A percentile compares a stretch with the other conserved stretches of the same genome.
Conservation (phyloP, 2,113 vertebrate species). For the Apodemus speciosus region DNA sequence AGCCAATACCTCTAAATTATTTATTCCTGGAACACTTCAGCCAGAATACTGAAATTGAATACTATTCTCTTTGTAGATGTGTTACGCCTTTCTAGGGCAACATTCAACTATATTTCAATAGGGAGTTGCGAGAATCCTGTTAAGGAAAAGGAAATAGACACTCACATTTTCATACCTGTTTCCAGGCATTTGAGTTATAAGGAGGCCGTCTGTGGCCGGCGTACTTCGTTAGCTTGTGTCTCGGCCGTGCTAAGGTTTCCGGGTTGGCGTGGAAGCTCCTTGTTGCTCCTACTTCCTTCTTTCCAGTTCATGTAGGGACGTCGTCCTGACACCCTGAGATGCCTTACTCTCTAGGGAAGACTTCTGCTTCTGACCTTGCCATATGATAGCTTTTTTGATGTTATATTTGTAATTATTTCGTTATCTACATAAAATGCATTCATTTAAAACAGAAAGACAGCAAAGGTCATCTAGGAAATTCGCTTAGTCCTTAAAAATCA, state of each 20-base stretch:
- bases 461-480: background rate
- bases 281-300: background rate
- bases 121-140: background rate
- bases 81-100: constrained; percentile 19
- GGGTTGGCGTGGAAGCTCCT: background rate
- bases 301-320: background rate
- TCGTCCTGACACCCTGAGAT: background rate
- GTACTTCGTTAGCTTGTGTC: background rate
- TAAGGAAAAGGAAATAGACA: constrained; percentile 15
- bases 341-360: background rate
- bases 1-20: background rate
- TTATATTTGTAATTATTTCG: background rate
- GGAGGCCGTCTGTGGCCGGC: background rate
- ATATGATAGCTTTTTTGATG: background rate
- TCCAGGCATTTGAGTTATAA: background rate
- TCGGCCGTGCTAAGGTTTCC: background rate
- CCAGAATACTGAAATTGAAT: background rate
- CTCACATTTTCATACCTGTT: constrained; percentile 18
- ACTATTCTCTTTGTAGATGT: constrained; percentile 12
- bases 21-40: constrained; percentile 24
- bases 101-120: constrained; percentile 14
- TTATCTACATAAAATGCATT: constrained; percentile 8
- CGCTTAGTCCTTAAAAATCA: background rate
- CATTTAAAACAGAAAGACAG: background rate
- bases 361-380: constrained; percentile 1